phyloP scores from a whole-genome alignment of 2,888 invertebrate species.

The Drosophila rubida region DNA sequence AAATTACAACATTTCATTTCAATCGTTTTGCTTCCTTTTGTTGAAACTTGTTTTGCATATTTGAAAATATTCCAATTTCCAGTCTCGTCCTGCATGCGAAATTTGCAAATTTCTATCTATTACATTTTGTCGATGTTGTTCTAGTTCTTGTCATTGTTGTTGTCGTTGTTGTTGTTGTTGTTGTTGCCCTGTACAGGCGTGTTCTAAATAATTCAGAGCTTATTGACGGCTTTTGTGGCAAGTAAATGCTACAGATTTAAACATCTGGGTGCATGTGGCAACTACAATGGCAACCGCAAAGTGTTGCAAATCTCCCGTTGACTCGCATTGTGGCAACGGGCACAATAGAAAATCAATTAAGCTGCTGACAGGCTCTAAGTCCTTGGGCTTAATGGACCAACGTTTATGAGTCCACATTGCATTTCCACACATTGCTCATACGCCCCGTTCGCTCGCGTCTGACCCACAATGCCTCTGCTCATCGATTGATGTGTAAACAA shows the following conservation, averaged over 20 bases:
- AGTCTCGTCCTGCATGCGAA: constrained; percentile 4
- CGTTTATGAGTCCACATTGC: constrained; percentile 37
- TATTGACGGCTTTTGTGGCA: constrained; percentile 52
- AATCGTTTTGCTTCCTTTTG: not conserved
- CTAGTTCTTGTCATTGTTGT: not conserved
- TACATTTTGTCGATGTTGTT: constrained; percentile 3
- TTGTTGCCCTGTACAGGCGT: constrained; percentile 33
- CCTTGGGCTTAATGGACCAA: constrained; percentile 16
- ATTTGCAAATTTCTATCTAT: constrained; percentile 16
- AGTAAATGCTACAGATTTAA: constrained; percentile 32
- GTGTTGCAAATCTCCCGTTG: constrained; percentile 19
- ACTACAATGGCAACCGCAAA: constrained; percentile 15
- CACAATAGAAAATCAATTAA: constrained; percentile 69
- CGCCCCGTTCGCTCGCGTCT: constrained; percentile 11
- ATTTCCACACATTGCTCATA: constrained; percentile 35
- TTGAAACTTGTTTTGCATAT: constrained; percentile 26
- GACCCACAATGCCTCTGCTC: constrained; percentile 23
- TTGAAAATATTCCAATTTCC: constrained; percentile 26
- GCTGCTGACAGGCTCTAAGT: constrained; percentile 18
- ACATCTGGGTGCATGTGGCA: constrained; percentile 13
- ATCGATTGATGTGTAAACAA: constrained; percentile 33
- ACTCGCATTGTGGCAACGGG: constrained; percentile 7
- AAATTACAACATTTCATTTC: constrained; percentile 45
- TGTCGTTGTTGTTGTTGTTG: not conserved
- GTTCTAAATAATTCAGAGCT: constrained; percentile 53